Conservation (phyloP, 2,888 invertebrate species). For the Caprella mutica region DNA sequence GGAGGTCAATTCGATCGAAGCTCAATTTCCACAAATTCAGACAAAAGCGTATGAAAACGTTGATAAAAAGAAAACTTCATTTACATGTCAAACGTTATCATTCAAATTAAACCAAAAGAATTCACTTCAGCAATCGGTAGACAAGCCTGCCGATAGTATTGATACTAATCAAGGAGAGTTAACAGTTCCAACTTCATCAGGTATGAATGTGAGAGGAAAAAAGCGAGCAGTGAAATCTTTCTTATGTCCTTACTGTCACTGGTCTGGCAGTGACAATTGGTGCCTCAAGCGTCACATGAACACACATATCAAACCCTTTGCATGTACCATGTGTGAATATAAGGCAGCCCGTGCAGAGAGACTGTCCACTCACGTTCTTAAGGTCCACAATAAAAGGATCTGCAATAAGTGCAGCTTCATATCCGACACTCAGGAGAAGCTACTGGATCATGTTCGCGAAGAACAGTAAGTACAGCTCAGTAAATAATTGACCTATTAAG, state of each 20-base stretch:
- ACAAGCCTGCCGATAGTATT: too few species aligned
- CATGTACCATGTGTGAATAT: slow-evolving; percentile 81
- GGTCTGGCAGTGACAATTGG: slow-evolving; percentile 90
- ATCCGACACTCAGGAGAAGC: slow-evolving; percentile 68
- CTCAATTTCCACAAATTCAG: too few species aligned
- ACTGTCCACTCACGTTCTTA: slow-evolving; percentile 75
- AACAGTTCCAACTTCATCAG: too few species aligned
- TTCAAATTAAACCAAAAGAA: background rate
- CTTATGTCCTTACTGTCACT: slow-evolving; percentile 79
- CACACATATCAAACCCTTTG: slow-evolving; percentile 83
- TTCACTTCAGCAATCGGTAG: background rate
- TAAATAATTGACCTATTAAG: background rate
- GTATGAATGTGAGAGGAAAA: background rate
- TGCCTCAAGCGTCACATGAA: slow-evolving; percentile 82
- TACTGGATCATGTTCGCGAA: slow-evolving; percentile 56
- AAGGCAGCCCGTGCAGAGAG: slow-evolving; percentile 85
- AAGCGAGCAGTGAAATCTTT: slow-evolving; percentile 46
- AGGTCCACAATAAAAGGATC: slow-evolving; percentile 81
- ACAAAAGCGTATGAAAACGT: too few species aligned
- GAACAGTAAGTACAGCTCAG: slow-evolving; percentile 41
- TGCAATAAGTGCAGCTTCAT: slow-evolving; percentile 79
- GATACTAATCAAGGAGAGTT: too few species aligned
- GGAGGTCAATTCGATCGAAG: too few species aligned
- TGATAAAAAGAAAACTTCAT: background rate
- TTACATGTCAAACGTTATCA: background rate